Evolutionary conservation across 2,888 invertebrate species (phyloP), one percentile per base, ranked within the genome.

Genomic region (Habroteleia sp.): DNA sequence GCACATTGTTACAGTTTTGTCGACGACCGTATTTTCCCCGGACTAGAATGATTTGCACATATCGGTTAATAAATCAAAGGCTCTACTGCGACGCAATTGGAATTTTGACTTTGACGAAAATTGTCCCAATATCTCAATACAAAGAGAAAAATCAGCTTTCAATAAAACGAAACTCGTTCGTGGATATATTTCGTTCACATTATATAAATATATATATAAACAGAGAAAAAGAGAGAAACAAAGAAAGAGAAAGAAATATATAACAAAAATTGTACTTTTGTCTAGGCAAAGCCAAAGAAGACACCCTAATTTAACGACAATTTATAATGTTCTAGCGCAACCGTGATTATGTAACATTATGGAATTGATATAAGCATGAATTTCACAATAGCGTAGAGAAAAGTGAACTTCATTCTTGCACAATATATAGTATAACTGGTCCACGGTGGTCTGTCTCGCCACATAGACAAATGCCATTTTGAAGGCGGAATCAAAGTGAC

Each of bases 1-100:
- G 79, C 71, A 77, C 79, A 83, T 84, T 83, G 82, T 83, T 83
- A 81, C 75, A 81, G 75, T 84, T 81, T 83, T 79, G 79, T 78
- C 73, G 68, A 68, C 44, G 74, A 37, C 77, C 74, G 75, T 76
- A 75, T 79, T 79, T 78, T 77, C 72, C 79, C 78, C 79, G 77
- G 77, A 74, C 76, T 79, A 78, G 81, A 79, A 80, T 85, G 85
- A 85, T 83, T 85, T 85, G 85, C 85, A 85, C 79, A 82, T 85
- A 85, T 83, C 76, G 79, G 77, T 85, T 82, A 85, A 86, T 86
- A 85, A 86, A 85, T 86, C 85, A 85, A 81, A 77, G 44, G 37
- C 16, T 17, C 79, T 54, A 42, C 35, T 23, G 50, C 65, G 7
- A 29, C 31, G 72, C 73, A 68, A 73, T 73, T 42, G 52, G 60